Evolutionary conservation across 2,113 vertebrate genomes (phyloP), one percentile per base, ranked within the genome.

Genomic region (Anguilla japonica): DNA sequence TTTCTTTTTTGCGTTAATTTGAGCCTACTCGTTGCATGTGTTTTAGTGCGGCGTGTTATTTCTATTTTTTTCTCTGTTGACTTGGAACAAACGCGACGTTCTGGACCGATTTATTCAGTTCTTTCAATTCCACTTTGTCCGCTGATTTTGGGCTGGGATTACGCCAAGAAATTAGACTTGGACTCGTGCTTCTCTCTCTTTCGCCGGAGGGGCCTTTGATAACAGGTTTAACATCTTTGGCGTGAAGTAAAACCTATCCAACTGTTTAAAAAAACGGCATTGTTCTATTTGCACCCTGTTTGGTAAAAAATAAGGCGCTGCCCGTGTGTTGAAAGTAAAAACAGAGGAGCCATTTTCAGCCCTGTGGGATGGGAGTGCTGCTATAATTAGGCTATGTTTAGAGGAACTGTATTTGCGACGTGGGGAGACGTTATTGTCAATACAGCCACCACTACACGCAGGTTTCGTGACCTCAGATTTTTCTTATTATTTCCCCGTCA

Each of bases 261-360:
- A 46, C 85, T 86, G 85, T 86, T 34, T 34, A 46, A 46, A 86
- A 86, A 82, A 86, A 86, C 79, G 53, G 79, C 39, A 39, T 81
- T 50, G 80, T 86, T 86, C 50, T 78, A 81, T 86, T 81, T 81
- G 39, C 85, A 79, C 40, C 39, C 39, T 63, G 85, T 82, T 86
- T 67, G 79, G 39, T 34, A 41, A 60, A 85, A 79, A 81, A 39
- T 39, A 40, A 34, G 39, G 57, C 26, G 39, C 85, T 39, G 18
- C 8, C 2, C 40, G 85, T 41, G 79, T 81, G 85, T 86, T 81
- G 57, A 86, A 81, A 81, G 85, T 86, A 86, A 86, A 86, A 86
- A 86, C 85, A 85, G 2, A 20, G n/a, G 40, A 63, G 41, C 82
- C 53, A 60, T 86, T 14, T 82, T 71, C 39, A 26, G 8, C n/a